phyloP scores from a whole-genome alignment of 1,140 invertebrate genomes.

The Odontomachus brunneus region DNA sequence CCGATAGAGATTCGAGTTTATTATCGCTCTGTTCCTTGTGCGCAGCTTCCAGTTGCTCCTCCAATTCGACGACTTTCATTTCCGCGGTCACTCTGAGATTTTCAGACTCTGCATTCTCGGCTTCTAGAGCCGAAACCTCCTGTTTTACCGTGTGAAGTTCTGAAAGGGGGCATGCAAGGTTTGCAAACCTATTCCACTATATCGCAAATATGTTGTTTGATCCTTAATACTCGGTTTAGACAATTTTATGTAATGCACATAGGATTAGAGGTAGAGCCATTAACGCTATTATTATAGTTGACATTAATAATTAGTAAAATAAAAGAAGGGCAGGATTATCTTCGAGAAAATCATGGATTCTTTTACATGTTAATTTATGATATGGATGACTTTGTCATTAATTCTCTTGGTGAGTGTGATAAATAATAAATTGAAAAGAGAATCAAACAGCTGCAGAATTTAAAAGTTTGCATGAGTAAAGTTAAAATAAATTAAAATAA shows the following conservation, averaged over 20 bases:
- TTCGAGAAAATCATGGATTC: too few relatives aligned
- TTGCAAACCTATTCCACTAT: neutral
- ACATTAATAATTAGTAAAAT: neutral
- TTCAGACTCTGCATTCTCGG: slow-evolving; percentile 87
- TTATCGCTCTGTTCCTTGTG: slow-evolving; percentile 70
- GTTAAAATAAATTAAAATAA: slow-evolving; percentile 2
- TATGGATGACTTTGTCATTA: too few relatives aligned
- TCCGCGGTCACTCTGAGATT: slow-evolving; percentile 89
- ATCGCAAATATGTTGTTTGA: neutral
- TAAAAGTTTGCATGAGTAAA: neutral
- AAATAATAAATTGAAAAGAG: too few relatives aligned
- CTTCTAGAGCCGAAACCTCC: slow-evolving; percentile 87
- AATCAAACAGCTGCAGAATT: too few relatives aligned
- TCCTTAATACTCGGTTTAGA: slow-evolving; percentile 1
- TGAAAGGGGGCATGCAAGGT: slow-evolving; percentile 77
- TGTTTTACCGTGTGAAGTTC: slow-evolving; percentile 87
- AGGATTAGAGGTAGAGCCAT: slow-evolving; percentile 11
- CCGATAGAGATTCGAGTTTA: slow-evolving; percentile 73
- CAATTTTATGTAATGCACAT: neutral
- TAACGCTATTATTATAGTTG: slow-evolving; percentile 10
- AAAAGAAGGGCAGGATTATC: too few relatives aligned
- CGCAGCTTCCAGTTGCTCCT: slow-evolving; percentile 88
- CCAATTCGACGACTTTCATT: slow-evolving; percentile 89
- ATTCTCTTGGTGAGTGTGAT: too few relatives aligned
- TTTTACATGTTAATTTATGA: too few relatives aligned